Evolutionary conservation across 1,140 invertebrate species (phyloP).

Genomic region (Drosophila carrolli): DNA sequence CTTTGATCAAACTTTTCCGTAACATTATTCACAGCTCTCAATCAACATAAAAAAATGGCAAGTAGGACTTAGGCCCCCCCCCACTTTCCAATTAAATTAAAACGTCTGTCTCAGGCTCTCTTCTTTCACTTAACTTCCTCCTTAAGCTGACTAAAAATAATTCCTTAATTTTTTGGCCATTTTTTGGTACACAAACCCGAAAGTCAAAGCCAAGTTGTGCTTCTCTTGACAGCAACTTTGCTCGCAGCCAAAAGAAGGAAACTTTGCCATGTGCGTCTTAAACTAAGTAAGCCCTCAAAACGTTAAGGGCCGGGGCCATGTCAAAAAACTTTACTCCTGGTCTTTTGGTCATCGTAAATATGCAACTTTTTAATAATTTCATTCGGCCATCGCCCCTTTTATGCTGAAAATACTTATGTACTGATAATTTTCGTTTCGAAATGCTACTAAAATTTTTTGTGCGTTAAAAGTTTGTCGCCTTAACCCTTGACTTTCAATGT

Average conservation of each 20-base stretch:
- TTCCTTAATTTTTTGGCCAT: conserved; percentile 11
- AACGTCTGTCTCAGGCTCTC: conserved; percentile 17
- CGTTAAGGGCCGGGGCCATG: conserved; percentile 13
- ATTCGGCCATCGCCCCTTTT: conserved; percentile 1
- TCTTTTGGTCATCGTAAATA: conserved; percentile 31
- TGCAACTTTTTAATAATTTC: conserved; percentile 47
- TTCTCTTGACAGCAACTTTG: conserved; percentile 43
- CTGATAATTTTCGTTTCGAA: conserved; percentile 36
- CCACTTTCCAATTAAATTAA: conserved; percentile 36
- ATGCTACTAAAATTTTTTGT: not conserved
- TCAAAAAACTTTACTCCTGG: conserved; percentile 6
- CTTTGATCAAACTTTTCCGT: conserved; percentile 28
- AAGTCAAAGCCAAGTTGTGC: conserved; percentile 52
- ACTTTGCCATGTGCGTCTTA: conserved; percentile 15
- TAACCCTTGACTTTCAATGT: conserved; percentile 32
- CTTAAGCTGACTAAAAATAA: conserved; percentile 44
- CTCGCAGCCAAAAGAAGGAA: conserved; percentile 6
- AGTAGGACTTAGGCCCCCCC: not conserved
- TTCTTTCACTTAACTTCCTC: conserved; percentile 19
- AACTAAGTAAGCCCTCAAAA: conserved; percentile 25
- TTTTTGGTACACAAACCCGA: conserved; percentile 30
- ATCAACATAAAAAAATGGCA: conserved; percentile 9
- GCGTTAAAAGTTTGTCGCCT: conserved; percentile 28
- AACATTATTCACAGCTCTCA: conserved; percentile 27
- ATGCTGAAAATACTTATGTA: conserved; percentile 26